These are phyloP conservation scores for Apostichopus leukothele DNA, from an alignment of 53 echinoderm and acorn worm genomes.

Conservation along the genomic window DNA sequence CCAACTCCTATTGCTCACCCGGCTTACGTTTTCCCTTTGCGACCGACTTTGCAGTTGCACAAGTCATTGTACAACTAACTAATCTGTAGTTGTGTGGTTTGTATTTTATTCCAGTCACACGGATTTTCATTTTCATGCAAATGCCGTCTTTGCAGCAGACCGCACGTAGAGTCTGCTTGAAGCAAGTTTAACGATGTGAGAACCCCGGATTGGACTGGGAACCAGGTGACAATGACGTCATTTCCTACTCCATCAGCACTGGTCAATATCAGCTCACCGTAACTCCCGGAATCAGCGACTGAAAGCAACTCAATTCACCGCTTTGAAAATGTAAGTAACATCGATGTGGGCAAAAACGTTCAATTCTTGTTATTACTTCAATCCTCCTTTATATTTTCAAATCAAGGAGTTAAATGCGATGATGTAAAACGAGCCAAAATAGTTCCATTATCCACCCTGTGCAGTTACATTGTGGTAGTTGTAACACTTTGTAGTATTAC, in stretches of 20 bases:
- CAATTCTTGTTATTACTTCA: not conserved
- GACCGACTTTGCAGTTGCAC: no score
- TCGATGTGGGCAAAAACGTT: not conserved
- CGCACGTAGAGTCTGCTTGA: not conserved
- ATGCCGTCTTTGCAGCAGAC: no score
- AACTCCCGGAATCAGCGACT: not conserved
- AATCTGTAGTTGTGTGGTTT: no score
- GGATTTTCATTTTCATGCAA: no score
- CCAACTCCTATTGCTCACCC: no score
- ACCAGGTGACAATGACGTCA: conserved; percentile 72
- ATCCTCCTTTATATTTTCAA: not conserved
- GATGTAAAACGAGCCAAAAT: not conserved
- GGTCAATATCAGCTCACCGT: conserved; percentile 40
- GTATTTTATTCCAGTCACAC: no score
- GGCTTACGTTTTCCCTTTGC: no score
- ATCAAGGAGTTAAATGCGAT: not conserved
- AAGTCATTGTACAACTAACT: no score
- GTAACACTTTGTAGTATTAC: no score
- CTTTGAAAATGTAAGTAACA: not conserved
- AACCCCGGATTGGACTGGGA: conserved; percentile 38
- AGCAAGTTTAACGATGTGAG: not conserved
- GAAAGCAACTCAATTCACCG: not conserved
- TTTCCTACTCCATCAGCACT: conserved; percentile 57
- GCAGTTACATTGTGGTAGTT: no score
- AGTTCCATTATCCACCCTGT: not conserved